A percentile compares a stretch with the other conserved stretches of the same genome.
These are phyloP conservation scores for Temnothorax unifasciatus DNA, from an alignment of 2,888 invertebrate genomes.

Conservation along the genomic window DNA sequence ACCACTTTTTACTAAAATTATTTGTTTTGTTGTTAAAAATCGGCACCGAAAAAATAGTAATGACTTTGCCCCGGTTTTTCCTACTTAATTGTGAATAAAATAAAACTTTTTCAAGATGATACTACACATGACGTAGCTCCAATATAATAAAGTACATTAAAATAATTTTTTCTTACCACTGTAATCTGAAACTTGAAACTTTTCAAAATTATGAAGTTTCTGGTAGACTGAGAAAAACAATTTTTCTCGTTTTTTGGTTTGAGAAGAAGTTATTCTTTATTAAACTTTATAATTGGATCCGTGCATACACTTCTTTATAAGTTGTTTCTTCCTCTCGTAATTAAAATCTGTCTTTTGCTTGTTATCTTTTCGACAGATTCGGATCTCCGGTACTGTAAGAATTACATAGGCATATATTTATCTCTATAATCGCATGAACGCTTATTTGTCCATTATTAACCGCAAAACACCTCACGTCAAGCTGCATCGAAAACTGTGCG, in stretches of 20 bases:
- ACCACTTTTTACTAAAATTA: too few relatives aligned
- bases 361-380: not conserved
- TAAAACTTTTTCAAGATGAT: not conserved
- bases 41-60: too few relatives aligned
- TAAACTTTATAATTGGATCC: constrained; percentile 22
- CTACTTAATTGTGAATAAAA: not conserved
- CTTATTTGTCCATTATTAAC: constrained; percentile 20
- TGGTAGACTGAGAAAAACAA: not conserved
- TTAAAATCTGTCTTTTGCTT: not conserved
- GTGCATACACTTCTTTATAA: not conserved
- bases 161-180: not conserved
- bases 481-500: constrained; percentile 33
- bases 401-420: not conserved
- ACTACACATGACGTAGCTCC: not conserved
- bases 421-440: not conserved
- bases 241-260: not conserved
- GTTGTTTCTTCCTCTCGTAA: not conserved
- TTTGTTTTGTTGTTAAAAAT: too few relatives aligned
- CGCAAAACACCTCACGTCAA: not conserved
- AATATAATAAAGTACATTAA: not conserved
- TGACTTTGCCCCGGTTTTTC: too few relatives aligned
- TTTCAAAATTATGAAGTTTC: not conserved
- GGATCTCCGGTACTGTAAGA: not conserved
- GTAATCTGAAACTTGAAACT: not conserved
- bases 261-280: not conserved